Conservation (phyloP, 2,888 invertebrate species). For the Drosophila recens region DNA sequence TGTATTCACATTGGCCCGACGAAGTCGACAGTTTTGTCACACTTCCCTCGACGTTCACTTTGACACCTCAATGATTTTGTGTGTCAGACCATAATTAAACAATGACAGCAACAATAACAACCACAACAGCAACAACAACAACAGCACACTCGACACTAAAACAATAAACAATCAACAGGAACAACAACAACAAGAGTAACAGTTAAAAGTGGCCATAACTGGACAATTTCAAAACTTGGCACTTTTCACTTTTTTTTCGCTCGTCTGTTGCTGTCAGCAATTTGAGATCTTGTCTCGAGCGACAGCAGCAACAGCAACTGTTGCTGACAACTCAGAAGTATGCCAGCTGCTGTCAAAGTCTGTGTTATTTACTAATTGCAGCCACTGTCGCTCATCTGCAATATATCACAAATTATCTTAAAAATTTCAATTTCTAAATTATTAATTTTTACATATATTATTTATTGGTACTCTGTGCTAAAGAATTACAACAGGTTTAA, state of each 20-base stretch:
- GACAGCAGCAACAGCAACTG: conserved; percentile 4
- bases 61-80: conserved; percentile 72
- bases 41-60: conserved; percentile 21
- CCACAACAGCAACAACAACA: background rate
- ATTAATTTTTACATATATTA: background rate
- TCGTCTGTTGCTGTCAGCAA: conserved; percentile 39
- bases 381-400: conserved; percentile 25
- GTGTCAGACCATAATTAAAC: conserved; percentile 60
- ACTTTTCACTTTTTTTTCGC: conserved; percentile 66
- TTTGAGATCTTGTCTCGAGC: conserved; percentile 51
- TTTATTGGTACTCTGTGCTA: too few species aligned
- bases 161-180: conserved; percentile 41
- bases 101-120: conserved; percentile 11
- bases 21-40: conserved; percentile 15
- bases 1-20: background rate
- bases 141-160: conserved; percentile 28
- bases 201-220: conserved; percentile 12
- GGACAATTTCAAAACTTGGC: conserved; percentile 55
- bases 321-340: conserved; percentile 36
- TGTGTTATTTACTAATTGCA: conserved; percentile 55
- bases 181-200: conserved; percentile 11
- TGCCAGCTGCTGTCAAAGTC: conserved; percentile 52
- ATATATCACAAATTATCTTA: background rate
- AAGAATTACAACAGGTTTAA: too few species aligned
- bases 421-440: background rate